A percentile compares a stretch with the other conserved stretches of the same genome.
phyloP scores from a whole-genome alignment of 2,797 vertebrate genomes.

The Apodemus agrarius region DNA sequence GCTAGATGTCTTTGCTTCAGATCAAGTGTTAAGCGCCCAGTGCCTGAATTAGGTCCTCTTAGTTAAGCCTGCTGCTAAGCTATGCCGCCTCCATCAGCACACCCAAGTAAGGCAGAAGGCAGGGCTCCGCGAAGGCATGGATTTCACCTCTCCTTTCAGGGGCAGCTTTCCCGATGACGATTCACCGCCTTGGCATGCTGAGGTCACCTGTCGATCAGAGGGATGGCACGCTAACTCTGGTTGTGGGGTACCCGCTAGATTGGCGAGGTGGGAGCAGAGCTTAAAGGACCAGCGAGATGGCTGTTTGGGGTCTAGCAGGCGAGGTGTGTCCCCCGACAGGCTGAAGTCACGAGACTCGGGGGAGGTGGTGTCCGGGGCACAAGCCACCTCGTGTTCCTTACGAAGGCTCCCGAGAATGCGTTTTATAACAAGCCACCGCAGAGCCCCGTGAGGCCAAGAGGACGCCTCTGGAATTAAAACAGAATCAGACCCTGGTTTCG shows the following conservation, averaged over 20 bases:
- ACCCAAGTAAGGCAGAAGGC: not conserved
- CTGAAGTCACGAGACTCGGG: not conserved
- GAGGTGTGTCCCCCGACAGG: not conserved
- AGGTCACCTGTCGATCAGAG: not conserved
- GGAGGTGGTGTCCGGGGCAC: not conserved
- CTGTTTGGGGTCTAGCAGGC: not conserved
- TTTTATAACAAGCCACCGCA: not conserved
- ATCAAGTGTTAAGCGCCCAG: not conserved
- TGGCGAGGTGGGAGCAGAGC: not conserved
- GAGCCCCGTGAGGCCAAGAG: not conserved
- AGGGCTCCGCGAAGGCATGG: not conserved
- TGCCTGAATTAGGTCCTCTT: not conserved
- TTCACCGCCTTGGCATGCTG: not conserved
- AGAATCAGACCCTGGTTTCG: not conserved
- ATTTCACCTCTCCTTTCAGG: not conserved
- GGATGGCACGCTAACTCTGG: not conserved
- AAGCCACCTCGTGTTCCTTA: not conserved
- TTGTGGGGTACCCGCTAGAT: not conserved
- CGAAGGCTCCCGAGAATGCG: not conserved
- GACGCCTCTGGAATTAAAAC: not conserved
- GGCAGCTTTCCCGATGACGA: not conserved
- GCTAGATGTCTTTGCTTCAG: not conserved
- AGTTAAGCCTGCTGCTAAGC: not conserved
- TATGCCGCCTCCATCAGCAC: not conserved
- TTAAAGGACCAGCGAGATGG: not conserved